Evolutionary conservation across 2,888 invertebrate species (phyloP).

Genomic region (Octonoba sinensis): DNA sequence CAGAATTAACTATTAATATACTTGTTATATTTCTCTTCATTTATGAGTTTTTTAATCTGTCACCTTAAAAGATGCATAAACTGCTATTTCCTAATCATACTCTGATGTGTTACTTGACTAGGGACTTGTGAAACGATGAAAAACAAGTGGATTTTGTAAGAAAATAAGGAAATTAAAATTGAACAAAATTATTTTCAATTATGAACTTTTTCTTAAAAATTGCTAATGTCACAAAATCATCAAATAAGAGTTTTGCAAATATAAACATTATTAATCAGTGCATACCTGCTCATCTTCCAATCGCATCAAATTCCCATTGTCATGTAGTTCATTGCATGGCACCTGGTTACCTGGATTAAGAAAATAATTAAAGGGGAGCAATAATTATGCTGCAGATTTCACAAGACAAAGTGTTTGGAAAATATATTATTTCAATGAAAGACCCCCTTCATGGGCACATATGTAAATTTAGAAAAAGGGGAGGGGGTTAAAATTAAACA

Average conservation of each 20-base stretch:
- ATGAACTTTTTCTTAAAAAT: no score
- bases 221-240: not conserved
- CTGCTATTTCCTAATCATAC: not conserved
- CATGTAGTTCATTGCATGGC: not conserved
- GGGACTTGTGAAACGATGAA: not conserved
- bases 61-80: not conserved
- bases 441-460: no score
- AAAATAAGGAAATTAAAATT: not conserved
- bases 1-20: not conserved
- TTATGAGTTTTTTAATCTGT: not conserved
- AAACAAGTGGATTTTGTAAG: not conserved
- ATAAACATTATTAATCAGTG: no score
- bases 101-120: not conserved
- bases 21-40: not conserved
- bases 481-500: no score
- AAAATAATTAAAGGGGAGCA: no score
- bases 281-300: not conserved
- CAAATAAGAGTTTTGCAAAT: no score
- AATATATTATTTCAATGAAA: no score
- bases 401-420: no score
- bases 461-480: no score
- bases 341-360: not conserved
- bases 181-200: not conserved
- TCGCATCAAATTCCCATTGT: not conserved
- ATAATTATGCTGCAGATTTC: no score